Conservation (phyloP, 2,797 vertebrate genomes). For the Pseudochromis fuscus region DNA sequence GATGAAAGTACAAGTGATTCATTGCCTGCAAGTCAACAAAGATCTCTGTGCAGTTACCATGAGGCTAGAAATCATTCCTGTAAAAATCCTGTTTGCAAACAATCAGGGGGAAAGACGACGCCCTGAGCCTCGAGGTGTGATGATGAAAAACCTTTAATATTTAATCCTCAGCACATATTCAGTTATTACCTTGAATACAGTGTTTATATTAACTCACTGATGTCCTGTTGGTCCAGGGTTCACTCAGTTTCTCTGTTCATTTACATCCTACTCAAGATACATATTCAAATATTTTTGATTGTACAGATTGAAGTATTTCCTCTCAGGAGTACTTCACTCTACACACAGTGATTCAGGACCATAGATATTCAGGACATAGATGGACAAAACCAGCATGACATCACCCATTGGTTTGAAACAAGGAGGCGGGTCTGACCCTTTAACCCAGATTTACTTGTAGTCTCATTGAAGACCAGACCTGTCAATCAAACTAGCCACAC, state of each 20-base stretch:
- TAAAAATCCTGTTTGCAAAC: neutral
- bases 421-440: too few species aligned
- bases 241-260: neutral
- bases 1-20: too few species aligned
- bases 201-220: neutral
- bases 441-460: too few species aligned
- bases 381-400: too few species aligned
- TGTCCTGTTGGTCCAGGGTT: neutral
- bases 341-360: neutral
- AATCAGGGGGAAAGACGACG: neutral
- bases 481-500: too few species aligned
- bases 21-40: too few species aligned
- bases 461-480: too few species aligned
- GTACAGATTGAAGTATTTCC: neutral
- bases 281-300: neutral
- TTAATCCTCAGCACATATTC: neutral
- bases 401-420: too few species aligned
- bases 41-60: neutral
- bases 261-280: neutral
- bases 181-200: neutral
- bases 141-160: neutral
- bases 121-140: neutral
- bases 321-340: neutral
- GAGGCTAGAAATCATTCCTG: conserved; percentile 3
- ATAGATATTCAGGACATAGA: too few species aligned